Evolutionary conservation across 2,888 invertebrate genomes (phyloP), one percentile per base, ranked within the genome.

Genomic region (Drosophila meridionalis): DNA sequence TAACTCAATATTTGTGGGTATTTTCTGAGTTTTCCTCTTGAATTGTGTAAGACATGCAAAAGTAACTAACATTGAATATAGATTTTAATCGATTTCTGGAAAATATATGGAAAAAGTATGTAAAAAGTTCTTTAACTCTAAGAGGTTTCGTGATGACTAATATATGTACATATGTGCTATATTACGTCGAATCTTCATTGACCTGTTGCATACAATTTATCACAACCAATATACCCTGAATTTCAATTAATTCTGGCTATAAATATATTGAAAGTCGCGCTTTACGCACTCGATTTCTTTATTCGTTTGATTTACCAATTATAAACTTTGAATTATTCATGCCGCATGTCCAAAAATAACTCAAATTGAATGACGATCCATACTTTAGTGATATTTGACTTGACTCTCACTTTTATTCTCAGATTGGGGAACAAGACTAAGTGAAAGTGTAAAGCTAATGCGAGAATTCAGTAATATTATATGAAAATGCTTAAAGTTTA

Each of bases 271-370:
- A 50, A 50, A 50, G 32, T 9, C 20, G 5, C 50, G 50, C 34
- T 50, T 50, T 9, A 20, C 20, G 3, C 32, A 34, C 5, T 50
- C 50, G 50, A 34, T 34, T 50, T 50, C 32, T 50, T 32, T 34
- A 20, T 34, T 32, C 11, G 34, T 50, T 50, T 50, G 11, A 11
- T 50, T 50, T 50, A 20, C 50, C 20, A 50, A 50, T 50, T 50
- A 50, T 50, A 50, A 50, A 50, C 50, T 11, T 50, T 50, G 50
- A 50, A 50, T 50, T 34, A 50, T 50, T 34, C 50, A 50, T 32
- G 11, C 9, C 20, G 34, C 50, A 34, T 11, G 32, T 34, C 11
- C 1, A 50, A 50, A 50, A 50, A 50, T 50, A 34, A 50, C 50
- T 50, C 32, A 50, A 32, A 20, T 34, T 5, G 50, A 32, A 11